phyloP scores from a whole-genome alignment of 2,888 invertebrate genomes.

The Patella caerulea region DNA sequence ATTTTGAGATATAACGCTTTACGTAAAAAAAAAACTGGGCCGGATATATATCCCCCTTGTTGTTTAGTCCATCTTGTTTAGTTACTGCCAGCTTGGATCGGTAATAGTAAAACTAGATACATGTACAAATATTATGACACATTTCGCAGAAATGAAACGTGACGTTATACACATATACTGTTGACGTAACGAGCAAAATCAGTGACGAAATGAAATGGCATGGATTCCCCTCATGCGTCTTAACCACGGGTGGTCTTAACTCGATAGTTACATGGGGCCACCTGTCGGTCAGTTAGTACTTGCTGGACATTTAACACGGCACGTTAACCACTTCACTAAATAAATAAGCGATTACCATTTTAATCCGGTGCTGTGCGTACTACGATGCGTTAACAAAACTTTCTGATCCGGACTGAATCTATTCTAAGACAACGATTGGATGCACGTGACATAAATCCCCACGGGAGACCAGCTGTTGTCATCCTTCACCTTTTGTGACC shows the following conservation, averaged over 20 bases:
- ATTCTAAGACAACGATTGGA: neutral
- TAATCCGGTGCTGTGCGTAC: neutral
- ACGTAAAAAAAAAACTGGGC: too few relatives aligned
- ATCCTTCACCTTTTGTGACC: constrained; percentile 8
- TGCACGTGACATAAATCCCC: neutral
- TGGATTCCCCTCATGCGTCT: neutral
- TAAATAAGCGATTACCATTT: neutral
- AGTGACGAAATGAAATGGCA: too few relatives aligned
- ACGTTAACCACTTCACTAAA: neutral
- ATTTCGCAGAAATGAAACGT: too few relatives aligned
- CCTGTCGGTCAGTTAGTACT: neutral
- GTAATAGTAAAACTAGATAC: too few relatives aligned
- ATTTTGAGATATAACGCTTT: too few relatives aligned
- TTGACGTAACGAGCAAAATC: too few relatives aligned
- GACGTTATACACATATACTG: too few relatives aligned
- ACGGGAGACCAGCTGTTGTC: neutral
- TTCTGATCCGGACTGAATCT: neutral
- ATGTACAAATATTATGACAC: too few relatives aligned
- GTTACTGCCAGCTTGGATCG: too few relatives aligned
- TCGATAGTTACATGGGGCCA: neutral
- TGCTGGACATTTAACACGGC: neutral
- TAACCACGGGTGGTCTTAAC: constrained; percentile 1
- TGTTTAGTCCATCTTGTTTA: too few relatives aligned
- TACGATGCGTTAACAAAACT: neutral
- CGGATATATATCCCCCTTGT: too few relatives aligned